These are phyloP conservation scores for Megaustenia siamemsis DNA, from an alignment of 2,888 invertebrate genomes.

Conservation along the genomic window DNA sequence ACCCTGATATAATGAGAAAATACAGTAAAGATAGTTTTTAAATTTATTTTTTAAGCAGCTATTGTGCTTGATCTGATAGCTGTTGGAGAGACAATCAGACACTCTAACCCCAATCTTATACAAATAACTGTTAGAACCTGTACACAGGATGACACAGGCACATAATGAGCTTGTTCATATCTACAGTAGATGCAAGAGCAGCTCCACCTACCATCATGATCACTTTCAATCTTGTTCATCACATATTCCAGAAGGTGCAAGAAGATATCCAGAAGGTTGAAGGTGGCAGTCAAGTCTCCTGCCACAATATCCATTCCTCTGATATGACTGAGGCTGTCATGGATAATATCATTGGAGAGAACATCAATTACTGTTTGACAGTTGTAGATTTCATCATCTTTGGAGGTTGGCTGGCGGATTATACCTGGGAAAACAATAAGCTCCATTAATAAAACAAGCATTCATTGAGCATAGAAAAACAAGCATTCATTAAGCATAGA, in stretches of 20 bases:
- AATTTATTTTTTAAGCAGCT: too few relatives aligned
- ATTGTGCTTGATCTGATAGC: too few relatives aligned
- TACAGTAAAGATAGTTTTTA: too few relatives aligned
- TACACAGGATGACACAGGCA: too few relatives aligned
- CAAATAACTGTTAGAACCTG: too few relatives aligned
- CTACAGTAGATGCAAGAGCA: too few relatives aligned
- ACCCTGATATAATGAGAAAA: too few relatives aligned
- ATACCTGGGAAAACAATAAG: constrained; percentile 64
- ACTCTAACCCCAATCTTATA: too few relatives aligned
- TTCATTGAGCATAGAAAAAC: too few relatives aligned
- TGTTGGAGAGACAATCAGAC: too few relatives aligned
- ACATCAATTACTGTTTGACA: constrained; percentile 78
- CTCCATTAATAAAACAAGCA: too few relatives aligned
- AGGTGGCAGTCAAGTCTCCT: constrained; percentile 70
- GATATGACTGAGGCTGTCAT: constrained; percentile 79
- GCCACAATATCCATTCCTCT: constrained; percentile 74
- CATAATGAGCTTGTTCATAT: background rate
- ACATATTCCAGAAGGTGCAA: constrained; percentile 78
- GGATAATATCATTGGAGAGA: constrained; percentile 76
- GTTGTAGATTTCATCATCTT: constrained; percentile 79
- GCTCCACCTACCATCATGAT: constrained; percentile 60
- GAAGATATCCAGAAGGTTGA: constrained; percentile 78
- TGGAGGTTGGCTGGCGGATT: constrained; percentile 66
- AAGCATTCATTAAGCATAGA: too few relatives aligned
- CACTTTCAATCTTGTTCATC: constrained; percentile 76